Conservation (phyloP, 2,797 vertebrate genomes). For the Sebastolobus altivelis region DNA sequence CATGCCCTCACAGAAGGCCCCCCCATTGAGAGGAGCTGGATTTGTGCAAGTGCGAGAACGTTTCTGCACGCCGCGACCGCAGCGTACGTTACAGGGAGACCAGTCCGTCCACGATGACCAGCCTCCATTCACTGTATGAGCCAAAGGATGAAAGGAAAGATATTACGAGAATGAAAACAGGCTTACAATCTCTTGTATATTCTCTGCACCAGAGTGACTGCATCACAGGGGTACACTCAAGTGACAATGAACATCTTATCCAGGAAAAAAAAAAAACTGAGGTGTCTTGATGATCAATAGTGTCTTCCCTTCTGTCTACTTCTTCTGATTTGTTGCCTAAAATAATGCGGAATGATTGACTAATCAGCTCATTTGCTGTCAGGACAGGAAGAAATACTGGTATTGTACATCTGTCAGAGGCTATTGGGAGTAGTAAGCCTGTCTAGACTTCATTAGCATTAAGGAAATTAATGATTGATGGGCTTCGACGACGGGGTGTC, state of each 20-base stretch:
- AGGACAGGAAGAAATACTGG: constrained; percentile 37
- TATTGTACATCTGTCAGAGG: constrained; percentile 57
- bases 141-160: background rate
- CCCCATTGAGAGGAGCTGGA: constrained; percentile 96
- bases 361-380: constrained; percentile 60
- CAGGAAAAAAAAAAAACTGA: background rate
- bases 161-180: background rate
- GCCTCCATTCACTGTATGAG: constrained; percentile 92
- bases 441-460: constrained; percentile 68
- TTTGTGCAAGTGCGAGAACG: constrained; percentile 96
- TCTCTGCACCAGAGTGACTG: background rate
- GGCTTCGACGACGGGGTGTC: constrained; percentile 32
- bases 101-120: constrained; percentile 98
- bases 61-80: constrained; percentile 96
- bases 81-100: constrained; percentile 93
- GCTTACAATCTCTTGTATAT: background rate
- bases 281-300: constrained; percentile 41
- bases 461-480: constrained; percentile 68
- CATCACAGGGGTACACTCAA: constrained; percentile 9
- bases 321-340: constrained; percentile 35
- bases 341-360: constrained; percentile 54
- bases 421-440: constrained; percentile 43
- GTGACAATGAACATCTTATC: constrained; percentile 6
- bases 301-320: constrained; percentile 21
- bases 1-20: constrained; percentile 96